These are phyloP conservation scores for Corvus cornix DNA, from an alignment of 2,113 vertebrate genomes.

Conservation along the genomic window DNA sequence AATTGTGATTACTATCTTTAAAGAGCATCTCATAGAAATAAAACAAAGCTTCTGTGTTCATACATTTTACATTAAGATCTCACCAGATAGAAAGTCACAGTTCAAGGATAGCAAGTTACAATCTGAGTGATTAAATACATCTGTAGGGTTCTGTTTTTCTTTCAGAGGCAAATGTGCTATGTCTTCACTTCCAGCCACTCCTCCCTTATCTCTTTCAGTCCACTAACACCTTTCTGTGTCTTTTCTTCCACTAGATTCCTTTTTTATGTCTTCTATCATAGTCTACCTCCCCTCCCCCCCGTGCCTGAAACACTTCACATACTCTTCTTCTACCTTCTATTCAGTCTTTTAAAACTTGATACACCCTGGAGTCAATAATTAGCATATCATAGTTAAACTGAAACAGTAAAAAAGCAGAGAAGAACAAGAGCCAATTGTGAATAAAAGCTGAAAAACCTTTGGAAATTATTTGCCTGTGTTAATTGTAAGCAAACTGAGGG, in stretches of 20 bases:
- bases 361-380: neutral
- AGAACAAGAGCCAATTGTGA: neutral
- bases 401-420: neutral
- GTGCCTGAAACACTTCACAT: neutral
- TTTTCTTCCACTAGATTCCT: neutral
- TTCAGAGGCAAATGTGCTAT: neutral
- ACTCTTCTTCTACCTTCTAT: neutral
- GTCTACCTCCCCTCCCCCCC: neutral
- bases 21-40: neutral
- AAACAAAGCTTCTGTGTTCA: neutral
- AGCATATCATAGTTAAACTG: neutral
- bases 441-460: neutral
- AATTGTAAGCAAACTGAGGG: neutral
- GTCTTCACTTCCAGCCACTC: neutral
- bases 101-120: neutral
- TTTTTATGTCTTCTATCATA: neutral
- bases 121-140: neutral
- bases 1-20: neutral
- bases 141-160: neutral
- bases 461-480: neutral
- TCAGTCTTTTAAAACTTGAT: neutral
- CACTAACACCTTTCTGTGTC: neutral
- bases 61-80: neutral
- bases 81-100: neutral
- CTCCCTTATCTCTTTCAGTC: neutral